Base-by-base conservation (phyloP, 2,797 vertebrate genomes). In the Pyrrhura leucotis region DNA sequence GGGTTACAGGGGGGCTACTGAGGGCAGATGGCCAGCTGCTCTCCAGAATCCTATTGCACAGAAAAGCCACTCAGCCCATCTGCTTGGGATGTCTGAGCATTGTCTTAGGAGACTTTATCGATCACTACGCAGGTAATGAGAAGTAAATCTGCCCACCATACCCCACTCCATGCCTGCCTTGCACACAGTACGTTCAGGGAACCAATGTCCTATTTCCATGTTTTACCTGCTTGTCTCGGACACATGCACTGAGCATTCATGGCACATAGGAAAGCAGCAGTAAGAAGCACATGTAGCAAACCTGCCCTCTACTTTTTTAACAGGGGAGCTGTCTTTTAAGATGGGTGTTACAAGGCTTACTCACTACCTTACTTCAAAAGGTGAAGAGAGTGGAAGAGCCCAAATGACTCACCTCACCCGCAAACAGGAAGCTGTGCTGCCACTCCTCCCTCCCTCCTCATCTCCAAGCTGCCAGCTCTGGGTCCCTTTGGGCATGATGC, bases 341-440 rank as follows among this genome's bases (percentile, higher is more conserved):
- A 76, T 75, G 76, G 58, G 58, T 90, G 71, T 95, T 75, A 74
- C 68, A 33, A 68, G 31, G 73, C 44, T 96, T 96, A 88, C 87
- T 96, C 95, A 93, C 31, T 28, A 62, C 16, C 69, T 90, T 82
- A 78, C 96, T 96, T 97, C 87, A 75, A 96, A 95, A 76, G 78
- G 65, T 68, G 79, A 93, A 86, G 51, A 89, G 87, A 65, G 84
- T 31, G 42, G 47, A 90, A 74, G 65, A 53, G 25, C 45, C 51
- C 16, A 17, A 22, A 48, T 96, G 91, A 97, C 67, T 96, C 96
- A 94, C 39, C 53, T 69, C 9, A 14, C 21, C 1, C 3, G n/a
- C 74, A 35, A 56, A 80, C 66, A 90, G 78, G 88, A 88, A 88
- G 59, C 58, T 9, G 4, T 33, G 51, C 25, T 2, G 8, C 48